phyloP scores from a whole-genome alignment of 2,888 invertebrate genomes.

The Dione juno region DNA sequence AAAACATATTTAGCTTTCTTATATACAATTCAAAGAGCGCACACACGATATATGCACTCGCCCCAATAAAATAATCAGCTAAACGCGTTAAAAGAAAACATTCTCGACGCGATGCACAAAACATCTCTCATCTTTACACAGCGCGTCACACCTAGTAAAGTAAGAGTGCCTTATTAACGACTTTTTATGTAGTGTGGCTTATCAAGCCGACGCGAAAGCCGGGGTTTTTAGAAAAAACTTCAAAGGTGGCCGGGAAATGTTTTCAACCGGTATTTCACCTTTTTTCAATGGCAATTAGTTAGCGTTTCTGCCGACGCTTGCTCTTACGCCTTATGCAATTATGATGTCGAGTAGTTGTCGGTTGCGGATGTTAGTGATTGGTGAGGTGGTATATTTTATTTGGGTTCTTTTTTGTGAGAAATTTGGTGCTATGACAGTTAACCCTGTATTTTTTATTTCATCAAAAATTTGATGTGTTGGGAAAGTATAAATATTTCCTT shows the following conservation, averaged over 20 bases:
- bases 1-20: slow-evolving; percentile 20
- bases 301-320: slow-evolving; percentile 71
- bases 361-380: slow-evolving; percentile 40
- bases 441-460: too few relatives aligned
- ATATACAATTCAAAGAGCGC: slow-evolving; percentile 23
- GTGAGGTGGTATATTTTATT: slow-evolving; percentile 47
- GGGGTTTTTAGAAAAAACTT: slow-evolving; percentile 72
- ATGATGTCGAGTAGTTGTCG: slow-evolving; percentile 66
- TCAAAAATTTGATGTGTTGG: too few relatives aligned
- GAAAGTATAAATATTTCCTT: too few relatives aligned
- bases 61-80: slow-evolving; percentile 48
- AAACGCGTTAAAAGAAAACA: slow-evolving; percentile 61
- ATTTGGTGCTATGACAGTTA: too few relatives aligned
- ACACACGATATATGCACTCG: slow-evolving; percentile 30
- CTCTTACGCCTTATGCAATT: slow-evolving; percentile 78
- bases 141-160: slow-evolving; percentile 74
- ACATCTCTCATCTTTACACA: slow-evolving; percentile 66
- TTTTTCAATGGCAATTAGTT: slow-evolving; percentile 85
- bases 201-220: slow-evolving; percentile 74
- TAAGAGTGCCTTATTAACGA: slow-evolving; percentile 79
- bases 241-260: slow-evolving; percentile 77
- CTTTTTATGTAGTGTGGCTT: slow-evolving; percentile 75
- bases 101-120: slow-evolving; percentile 61
- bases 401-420: neutral
- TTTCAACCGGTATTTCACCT: slow-evolving; percentile 82